Base-by-base conservation (phyloP, 2,888 invertebrate genomes). In the Dynastes hyllus region DNA sequence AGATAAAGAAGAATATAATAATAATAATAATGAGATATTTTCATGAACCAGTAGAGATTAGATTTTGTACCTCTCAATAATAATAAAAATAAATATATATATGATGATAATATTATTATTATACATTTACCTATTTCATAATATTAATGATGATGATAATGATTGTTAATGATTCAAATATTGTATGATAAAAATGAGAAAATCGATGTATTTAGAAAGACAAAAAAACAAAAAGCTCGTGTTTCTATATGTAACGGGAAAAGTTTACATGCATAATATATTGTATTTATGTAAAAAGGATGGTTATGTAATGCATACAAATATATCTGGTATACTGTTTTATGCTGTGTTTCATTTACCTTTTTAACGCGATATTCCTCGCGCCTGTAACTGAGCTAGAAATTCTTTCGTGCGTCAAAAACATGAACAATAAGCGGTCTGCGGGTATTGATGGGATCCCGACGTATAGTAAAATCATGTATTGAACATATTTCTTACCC, bases 1-100 rank as follows among this genome's bases (percentile, higher is more conserved):
- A 79, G 77, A 80, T 77, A 73, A 80, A 80, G 78, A 76, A 51
- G 51, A 80, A 79, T 66, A 81, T 77, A 81, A 45, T 45, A 45
- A 45, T 45, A 11, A 45, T 45, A 45, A 45, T 45, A 45, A 82
- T 83, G 83, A 82, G 83, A 87, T 88, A 88, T 88, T 88, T 88
- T 88, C 86, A 86, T 87, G 87, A 83, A 87, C 87, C 87, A 87
- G 85, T 87, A 87, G 87, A 83, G 80, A 83, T 83, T 87, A 87
- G 87, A 86, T 87, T 87, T 87, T 87, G 84, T 87, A 87, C 87
- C 86, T 87, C 85, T 85, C 83, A 85, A 85, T 84, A 63, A 63
- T 63, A 63, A 63, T 63, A 27, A 55, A 2, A 55, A 63, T 63
- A 32, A 51, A 51, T 69, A 50, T 69, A 51, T 50, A 50, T 40